A percentile compares a stretch with the other conserved stretches of the same genome.
Conservation (phyloP, 2,113 vertebrate genomes). For the Polypterus bichir region DNA sequence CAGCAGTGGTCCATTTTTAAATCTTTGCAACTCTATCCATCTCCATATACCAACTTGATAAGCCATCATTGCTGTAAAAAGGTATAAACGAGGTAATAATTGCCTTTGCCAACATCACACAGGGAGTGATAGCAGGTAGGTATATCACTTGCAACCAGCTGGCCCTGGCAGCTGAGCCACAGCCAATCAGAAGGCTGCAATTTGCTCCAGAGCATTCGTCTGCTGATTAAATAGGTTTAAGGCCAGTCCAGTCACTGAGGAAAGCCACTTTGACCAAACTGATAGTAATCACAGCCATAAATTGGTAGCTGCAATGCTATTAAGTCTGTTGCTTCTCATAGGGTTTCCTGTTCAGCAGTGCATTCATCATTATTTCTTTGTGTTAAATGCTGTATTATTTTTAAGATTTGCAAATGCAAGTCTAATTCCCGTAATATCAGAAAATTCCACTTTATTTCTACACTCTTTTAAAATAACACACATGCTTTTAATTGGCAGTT, state of each 20-base stretch:
- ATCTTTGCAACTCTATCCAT: slow-evolving; percentile 30
- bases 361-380: slow-evolving; percentile 29
- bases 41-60: slow-evolving; percentile 31
- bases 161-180: slow-evolving; percentile 46
- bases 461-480: no score
- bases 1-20: slow-evolving; percentile 22
- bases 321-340: slow-evolving; percentile 27
- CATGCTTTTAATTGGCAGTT: no score
- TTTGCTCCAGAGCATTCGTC: slow-evolving; percentile 49
- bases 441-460: no score
- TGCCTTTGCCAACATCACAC: slow-evolving; percentile 54
- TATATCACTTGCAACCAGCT: slow-evolving; percentile 60
- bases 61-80: slow-evolving; percentile 32
- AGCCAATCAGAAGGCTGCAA: slow-evolving; percentile 49
- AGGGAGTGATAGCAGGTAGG: slow-evolving; percentile 46
- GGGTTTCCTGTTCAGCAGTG: slow-evolving; percentile 29
- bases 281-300: slow-evolving; percentile 52
- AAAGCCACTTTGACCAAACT: slow-evolving; percentile 44
- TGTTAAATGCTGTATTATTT: no score
- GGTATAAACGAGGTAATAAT: slow-evolving; percentile 62
- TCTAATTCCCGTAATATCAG: no score
- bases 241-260: slow-evolving; percentile 38
- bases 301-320: slow-evolving; percentile 35
- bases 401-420: no score
- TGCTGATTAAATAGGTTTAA: slow-evolving; percentile 59